Base-by-base conservation (phyloP, 2,888 invertebrate species). In the Amphipoea oculea region DNA sequence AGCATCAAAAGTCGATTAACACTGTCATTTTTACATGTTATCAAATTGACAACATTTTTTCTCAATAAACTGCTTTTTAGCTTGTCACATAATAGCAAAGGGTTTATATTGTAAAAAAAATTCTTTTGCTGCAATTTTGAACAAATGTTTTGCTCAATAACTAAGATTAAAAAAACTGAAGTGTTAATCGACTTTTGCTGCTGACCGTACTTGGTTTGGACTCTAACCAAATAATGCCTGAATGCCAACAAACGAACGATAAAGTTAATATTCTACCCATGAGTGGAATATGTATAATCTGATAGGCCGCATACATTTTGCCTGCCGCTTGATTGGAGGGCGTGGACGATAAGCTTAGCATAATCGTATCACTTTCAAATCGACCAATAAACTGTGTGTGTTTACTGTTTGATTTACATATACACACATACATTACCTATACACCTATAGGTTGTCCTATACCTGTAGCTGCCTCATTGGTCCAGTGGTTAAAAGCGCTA, bases 351-450 rank as follows among this genome's bases (percentile, higher is more conserved):
- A 54, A 11, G 67, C 72, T 83, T 83, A 66, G 72, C 72, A 86
- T 83, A 86, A 83, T 83, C 72, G 48, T 72, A 54, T 82, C 71
- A 83, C 68, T 82, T 86, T 73, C 45, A 86, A 72, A 86, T 82
- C 51, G 68, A 69, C 83, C 83, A 83, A 83, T 83, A 86, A 86
- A 82, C 86, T 54, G 82, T 85, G 71, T 81, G 82, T 83, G 68
- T 75, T 71, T 72, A 67, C 63, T 62, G 48, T 76, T 45, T 42
- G 9, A 66, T 76, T 73, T 48, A 48, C 83, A 76, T 86, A 69
- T 85, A 65, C 23, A 45, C 40, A 36, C 14, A 63, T 62, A 66
- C 9, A 63, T 67, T 62, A 54, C 51, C 48, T 51, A 20, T 48
- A 23, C 4, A 48, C 14, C n/a, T 63, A 11, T 57, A 11, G 3